Evolutionary conservation across 2,888 invertebrate species (phyloP), one percentile per base, ranked within the genome.

Genomic region (Pecten maximus): DNA sequence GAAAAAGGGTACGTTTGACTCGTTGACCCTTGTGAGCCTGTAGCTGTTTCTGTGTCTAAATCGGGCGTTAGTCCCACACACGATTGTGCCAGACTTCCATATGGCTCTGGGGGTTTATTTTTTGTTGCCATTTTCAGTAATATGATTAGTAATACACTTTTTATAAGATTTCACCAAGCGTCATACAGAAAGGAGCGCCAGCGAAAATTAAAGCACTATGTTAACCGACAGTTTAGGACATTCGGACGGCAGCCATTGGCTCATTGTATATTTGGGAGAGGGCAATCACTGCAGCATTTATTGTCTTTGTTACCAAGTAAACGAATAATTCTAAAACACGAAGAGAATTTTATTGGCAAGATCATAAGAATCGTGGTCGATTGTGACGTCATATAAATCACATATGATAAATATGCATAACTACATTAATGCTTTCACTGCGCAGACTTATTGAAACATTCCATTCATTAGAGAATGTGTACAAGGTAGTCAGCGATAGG

Each of bases 41-140:
- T 74, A 74, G 35, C 10, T 35, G 74, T 74, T 74, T 74, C 28
- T 60, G 60, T 74, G 35, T 74, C 74, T 74, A 74, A 28, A 74
- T 74, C 74, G 74, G 35, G 74, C 60, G 28, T n/a, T 28, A 16
- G 60, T 28, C 60, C 74, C 74, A 23, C 74, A 74, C 74, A 74
- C 74, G 74, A 28, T 28, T 74, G 74, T 74, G 74, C 74, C 74
- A 74, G 74, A 74, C 74, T 74, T 12, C 74, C 74, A 74, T 74
- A 74, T 74, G 74, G 74, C 74, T 74, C 4, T 28, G 35, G 12
- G 74, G 8, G 10, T 74, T 74, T 74, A 74, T 74, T 74, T 74
- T 74, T 74, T 74, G 74, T 74, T 74, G 74, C 74, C 74, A 74
- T 74, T 74, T 74, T 74, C 74, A 74, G 74, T 74, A 35, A 74